phyloP scores from a whole-genome alignment of 2,888 invertebrate species.

The Mimachlamys varia region DNA sequence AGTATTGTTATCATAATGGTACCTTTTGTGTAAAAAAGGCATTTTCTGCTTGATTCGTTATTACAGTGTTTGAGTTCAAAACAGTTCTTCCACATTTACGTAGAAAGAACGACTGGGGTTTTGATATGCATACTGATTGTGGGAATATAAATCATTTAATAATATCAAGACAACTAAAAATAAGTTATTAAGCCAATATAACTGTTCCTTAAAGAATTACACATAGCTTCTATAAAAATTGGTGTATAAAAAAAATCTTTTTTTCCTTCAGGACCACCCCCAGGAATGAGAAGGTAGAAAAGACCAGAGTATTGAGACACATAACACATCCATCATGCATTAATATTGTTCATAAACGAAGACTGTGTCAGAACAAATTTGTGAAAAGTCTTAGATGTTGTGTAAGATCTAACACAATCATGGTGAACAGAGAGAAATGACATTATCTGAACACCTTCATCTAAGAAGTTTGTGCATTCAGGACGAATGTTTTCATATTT shows the following conservation, averaged over 20 bases:
- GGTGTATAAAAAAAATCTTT: neutral
- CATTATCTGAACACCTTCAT: neutral
- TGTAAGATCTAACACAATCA: neutral
- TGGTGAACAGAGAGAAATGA: neutral
- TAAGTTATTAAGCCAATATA: too few species aligned
- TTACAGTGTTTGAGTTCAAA: too few species aligned
- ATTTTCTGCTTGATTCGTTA: too few species aligned
- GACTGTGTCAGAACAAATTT: neutral
- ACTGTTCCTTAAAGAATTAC: too few species aligned
- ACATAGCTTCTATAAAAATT: too few species aligned
- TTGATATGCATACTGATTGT: too few species aligned
- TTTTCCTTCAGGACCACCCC: neutral
- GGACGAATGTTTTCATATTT: neutral
- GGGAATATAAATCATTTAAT: too few species aligned
- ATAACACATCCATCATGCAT: neutral
- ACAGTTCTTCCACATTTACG: too few species aligned
- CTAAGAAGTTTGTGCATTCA: neutral
- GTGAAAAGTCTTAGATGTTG: neutral
- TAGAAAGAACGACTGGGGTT: too few species aligned
- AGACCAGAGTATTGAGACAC: neutral
- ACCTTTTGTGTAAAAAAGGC: too few species aligned
- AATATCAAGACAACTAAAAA: too few species aligned
- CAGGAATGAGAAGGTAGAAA: conserved; percentile 29
- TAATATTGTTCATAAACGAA: neutral
- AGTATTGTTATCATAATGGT: neutral